Percentiles rank a stretch among this genome's conserved stretches.
Conservation (phyloP, 2,888 invertebrate genomes). For the Campaea margaritaria region DNA sequence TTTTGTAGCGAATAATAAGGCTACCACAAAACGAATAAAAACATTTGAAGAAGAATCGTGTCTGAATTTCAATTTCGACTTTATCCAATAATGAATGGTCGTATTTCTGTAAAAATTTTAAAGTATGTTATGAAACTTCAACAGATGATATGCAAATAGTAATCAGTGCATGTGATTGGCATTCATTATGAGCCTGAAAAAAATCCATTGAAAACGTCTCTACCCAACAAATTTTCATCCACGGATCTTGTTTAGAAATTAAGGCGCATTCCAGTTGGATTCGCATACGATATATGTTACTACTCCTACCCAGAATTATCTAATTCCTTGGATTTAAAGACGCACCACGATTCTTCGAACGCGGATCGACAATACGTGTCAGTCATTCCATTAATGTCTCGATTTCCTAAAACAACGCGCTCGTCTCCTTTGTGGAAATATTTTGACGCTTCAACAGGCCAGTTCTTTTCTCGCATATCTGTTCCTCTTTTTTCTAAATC, state of each 20-base stretch:
- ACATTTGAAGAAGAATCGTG: conserved; percentile 52
- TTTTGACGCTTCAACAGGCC: conserved; percentile 71
- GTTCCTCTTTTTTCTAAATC: conserved; percentile 51
- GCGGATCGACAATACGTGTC: conserved; percentile 73
- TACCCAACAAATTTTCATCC: conserved; percentile 1
- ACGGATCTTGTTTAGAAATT: background rate
- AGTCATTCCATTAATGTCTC: conserved; percentile 79
- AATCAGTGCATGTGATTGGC: background rate
- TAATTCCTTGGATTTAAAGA: conserved; percentile 64
- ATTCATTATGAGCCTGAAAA: background rate
- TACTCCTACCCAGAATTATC: conserved; percentile 54
- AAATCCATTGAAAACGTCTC: background rate
- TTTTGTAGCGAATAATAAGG: conserved; percentile 67
- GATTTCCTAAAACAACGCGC: conserved; percentile 77
- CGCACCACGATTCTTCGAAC: conserved; percentile 70
- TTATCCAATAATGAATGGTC: conserved; percentile 43
- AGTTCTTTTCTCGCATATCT: conserved; percentile 64
- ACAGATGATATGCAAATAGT: background rate
- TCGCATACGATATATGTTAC: conserved; percentile 29
- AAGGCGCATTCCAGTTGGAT: background rate
- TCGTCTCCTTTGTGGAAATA: conserved; percentile 70
- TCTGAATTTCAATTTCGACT: conserved; percentile 57
- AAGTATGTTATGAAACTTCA: background rate
- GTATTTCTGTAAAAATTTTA: conserved; percentile 11
- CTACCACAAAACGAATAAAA: conserved; percentile 62